Base-by-base conservation (phyloP, 2,797 vertebrate species). In the Chaenodraco wilsoni region DNA sequence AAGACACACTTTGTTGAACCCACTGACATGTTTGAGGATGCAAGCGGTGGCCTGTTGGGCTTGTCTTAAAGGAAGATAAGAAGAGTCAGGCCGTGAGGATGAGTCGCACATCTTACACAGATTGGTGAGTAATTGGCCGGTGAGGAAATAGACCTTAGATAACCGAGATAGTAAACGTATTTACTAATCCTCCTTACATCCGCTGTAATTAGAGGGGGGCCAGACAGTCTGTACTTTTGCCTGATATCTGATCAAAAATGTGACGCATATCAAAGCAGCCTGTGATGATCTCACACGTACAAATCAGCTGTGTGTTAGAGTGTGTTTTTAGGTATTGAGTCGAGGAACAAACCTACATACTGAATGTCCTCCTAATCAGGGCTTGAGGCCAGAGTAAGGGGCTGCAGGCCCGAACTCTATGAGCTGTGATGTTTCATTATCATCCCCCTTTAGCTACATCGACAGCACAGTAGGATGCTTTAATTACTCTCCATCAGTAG, bases 401-500 rank as follows among this genome's bases (percentile, higher is more conserved):
- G 88, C 87, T 91, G 83, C 69, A 74, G 90, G 87, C 79, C 78
- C 15, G 9, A 78, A 65, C 84, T 82, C 86, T 79, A 67, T 78
- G 82, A 90, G 84, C 89, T 89, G 83, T 87, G 89, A 94, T 90
- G 90, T 88, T 91, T 89, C 88, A 87, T 91, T 91, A 92, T 89
- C 88, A 92, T 87, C 86, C 76, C 86, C 89, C 90, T 87, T 89
- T 86, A 91, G 92, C 92, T 84, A 86, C 90, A 88, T 90, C 72
- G 81, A 87, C 88, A 85, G 88, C 90, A 86, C 88, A 93, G 91
- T 89, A 91, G 88, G 91, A 86, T 77, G 84, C 88, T 93, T 92
- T 93, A 92, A 94, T 93, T 93, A 92, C 90, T 93, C 87, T 90
- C 92, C 87, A 91, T 93, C 91, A 91, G 92, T 85, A 74, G 81